Evolutionary conservation across 2,113 vertebrate genomes (phyloP).

Genomic region (Ameiurus melas): DNA sequence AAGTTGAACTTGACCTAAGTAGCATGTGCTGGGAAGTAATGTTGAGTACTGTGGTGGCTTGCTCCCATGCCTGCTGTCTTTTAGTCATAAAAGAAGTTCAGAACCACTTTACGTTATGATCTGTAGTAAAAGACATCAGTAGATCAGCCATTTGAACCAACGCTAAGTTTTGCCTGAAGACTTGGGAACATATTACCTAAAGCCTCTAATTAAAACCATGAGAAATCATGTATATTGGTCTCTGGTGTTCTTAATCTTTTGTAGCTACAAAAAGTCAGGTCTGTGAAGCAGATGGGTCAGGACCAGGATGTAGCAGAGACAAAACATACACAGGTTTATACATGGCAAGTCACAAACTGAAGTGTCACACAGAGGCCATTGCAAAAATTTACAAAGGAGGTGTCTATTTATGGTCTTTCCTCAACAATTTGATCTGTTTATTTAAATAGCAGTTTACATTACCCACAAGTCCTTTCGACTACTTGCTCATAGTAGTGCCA

Average conservation of each 20-base stretch:
- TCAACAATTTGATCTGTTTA: neutral
- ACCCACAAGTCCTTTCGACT: neutral
- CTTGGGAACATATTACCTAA: neutral
- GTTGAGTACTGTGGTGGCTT: constrained; percentile 6
- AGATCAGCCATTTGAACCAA: neutral
- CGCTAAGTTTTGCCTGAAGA: neutral
- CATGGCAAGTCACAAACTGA: neutral
- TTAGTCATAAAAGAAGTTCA: constrained; percentile 28
- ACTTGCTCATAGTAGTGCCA: neutral
- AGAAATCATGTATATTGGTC: neutral
- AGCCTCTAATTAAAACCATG: neutral
- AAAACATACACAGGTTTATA: neutral
- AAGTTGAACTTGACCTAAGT: constrained; percentile 21
- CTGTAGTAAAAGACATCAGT: constrained; percentile 1
- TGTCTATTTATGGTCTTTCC: neutral
- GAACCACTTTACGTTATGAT: neutral
- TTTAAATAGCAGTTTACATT: neutral
- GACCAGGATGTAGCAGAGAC: neutral
- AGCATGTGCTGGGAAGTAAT: constrained; percentile 5
- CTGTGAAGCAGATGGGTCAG: neutral
- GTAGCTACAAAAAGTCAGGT: neutral
- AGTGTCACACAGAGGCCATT: neutral
- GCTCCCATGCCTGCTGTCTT: constrained; percentile 13
- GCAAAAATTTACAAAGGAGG: neutral
- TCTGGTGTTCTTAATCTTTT: neutral